Evolutionary conservation across 2,797 vertebrate species (phyloP), one percentile per base, ranked within the genome.

Genomic region (Acanthiza pusilla): DNA sequence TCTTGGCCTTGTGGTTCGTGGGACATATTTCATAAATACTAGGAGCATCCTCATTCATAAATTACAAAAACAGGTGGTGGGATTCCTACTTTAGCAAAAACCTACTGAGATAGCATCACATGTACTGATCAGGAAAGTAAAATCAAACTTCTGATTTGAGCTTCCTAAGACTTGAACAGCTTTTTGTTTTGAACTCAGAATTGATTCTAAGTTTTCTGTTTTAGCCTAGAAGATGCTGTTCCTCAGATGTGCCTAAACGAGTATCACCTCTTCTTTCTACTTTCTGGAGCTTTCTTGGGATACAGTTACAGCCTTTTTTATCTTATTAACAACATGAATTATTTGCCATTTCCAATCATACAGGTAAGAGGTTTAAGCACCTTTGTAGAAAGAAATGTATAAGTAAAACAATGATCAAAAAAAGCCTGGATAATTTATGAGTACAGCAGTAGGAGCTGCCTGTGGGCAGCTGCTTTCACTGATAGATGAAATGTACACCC

Each of bases 271-370:
- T 98, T 99, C 89, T 97, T 99, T 45, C 96, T 99, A 6, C 97
- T 99, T 94, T 97, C 98, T 51, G 99, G 99, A 97, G 99, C 98
- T 73, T 99, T 99, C 92, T 97, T 99, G 94, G 99, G 99, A 76
- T 98, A 98, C 82, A 98, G 98, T 91, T 99, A 99, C 43, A 99
- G 99, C 93, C 98, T 99, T 62, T 97, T 98, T 47, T 99, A 99
- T 84, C 98, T 99, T 88, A 97, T 99, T 91, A 98, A 99, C 96
- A 99, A 99, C 96, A 98, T 99, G 98, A 99, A 99, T 96, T 99
- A 99, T 83, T 97, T 99, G 58, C 98, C 99, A 5, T 99, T 99
- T 95, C 98, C 98, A 78, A 96, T 98, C 61, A 98, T 99, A 95
- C 99, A 99, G 98, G 99, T 99, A 97, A 97, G 96, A 71, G 4